phyloP scores from a whole-genome alignment of 2,888 invertebrate genomes.

The Drosophila suboccidentalis region DNA sequence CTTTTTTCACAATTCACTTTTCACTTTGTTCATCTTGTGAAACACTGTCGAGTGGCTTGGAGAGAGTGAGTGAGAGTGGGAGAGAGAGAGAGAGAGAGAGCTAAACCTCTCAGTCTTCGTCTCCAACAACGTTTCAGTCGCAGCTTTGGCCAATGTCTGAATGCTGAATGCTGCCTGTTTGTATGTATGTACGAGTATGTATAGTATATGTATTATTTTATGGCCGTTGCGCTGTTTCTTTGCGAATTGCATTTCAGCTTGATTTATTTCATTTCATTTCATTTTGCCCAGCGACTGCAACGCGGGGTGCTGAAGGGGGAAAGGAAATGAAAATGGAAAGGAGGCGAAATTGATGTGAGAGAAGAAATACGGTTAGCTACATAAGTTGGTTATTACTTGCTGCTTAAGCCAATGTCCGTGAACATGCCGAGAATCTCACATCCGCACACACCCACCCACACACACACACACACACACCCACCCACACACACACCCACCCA shows the following conservation, averaged over 20 bases:
- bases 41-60: slow-evolving; percentile 38
- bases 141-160: slow-evolving; percentile 3
- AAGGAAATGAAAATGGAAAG: neutral
- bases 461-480: slow-evolving; percentile 25
- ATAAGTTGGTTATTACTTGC: slow-evolving; percentile 81
- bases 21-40: slow-evolving; percentile 53
- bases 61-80: neutral
- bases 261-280: slow-evolving; percentile 79
- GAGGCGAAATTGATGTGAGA: slow-evolving; percentile 66
- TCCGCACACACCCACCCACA: slow-evolving; percentile 4
- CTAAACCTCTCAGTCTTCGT: slow-evolving; percentile 2
- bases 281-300: slow-evolving; percentile 57
- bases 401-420: slow-evolving; percentile 69
- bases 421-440: slow-evolving; percentile 5
- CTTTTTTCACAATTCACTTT: slow-evolving; percentile 33
- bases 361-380: slow-evolving; percentile 77
- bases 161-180: neutral
- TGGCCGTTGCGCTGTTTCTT: slow-evolving; percentile 70
- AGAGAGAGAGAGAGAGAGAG: neutral
- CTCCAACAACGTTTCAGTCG: neutral
- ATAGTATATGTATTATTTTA: slow-evolving; percentile 65
- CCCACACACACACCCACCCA: slow-evolving; percentile 6
- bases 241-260: slow-evolving; percentile 80
- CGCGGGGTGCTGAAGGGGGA: slow-evolving; percentile 1
- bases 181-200: neutral